These are phyloP conservation scores for Menidia menidia DNA, from an alignment of 2,797 vertebrate species.

Conservation along the genomic window DNA sequence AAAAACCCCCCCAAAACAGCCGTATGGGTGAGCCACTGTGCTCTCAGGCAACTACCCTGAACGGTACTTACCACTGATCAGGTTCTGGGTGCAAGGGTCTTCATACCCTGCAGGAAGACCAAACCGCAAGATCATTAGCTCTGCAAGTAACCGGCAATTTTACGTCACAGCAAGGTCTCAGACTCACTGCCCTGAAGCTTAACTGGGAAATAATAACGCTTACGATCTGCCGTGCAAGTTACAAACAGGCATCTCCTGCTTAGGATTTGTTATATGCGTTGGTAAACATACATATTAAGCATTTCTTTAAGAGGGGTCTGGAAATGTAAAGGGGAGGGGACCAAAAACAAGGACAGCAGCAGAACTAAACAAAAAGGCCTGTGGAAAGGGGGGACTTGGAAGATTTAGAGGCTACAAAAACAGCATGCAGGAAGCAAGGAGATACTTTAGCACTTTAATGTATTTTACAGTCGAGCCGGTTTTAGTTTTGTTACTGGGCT, in stretches of 20 bases:
- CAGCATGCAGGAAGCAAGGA: constrained; percentile 34
- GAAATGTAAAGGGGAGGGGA: background rate
- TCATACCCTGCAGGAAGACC: constrained; percentile 59
- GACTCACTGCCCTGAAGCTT: background rate
- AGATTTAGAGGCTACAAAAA: constrained; percentile 2
- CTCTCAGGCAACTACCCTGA: constrained; percentile 23
- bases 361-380: constrained; percentile 12
- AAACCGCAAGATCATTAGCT: constrained; percentile 47
- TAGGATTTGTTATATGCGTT: background rate
- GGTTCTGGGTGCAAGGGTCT: constrained; percentile 56
- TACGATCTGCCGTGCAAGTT: constrained; percentile 2
- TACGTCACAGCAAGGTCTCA: constrained; percentile 10
- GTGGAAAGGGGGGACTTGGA: background rate
- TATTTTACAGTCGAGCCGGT: constrained; percentile 12
- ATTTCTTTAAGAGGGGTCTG: constrained; percentile 10
- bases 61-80: constrained; percentile 51
- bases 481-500: background rate
- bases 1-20: too few relatives aligned
- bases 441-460: constrained; percentile 25
- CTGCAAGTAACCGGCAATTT: constrained; percentile 10
- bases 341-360: background rate
- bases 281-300: too few relatives aligned
- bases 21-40: background rate
- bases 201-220: background rate
- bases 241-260: constrained; percentile 12